Conservation (phyloP, 2,888 invertebrate species). For the Lampropteryx suffumata region DNA sequence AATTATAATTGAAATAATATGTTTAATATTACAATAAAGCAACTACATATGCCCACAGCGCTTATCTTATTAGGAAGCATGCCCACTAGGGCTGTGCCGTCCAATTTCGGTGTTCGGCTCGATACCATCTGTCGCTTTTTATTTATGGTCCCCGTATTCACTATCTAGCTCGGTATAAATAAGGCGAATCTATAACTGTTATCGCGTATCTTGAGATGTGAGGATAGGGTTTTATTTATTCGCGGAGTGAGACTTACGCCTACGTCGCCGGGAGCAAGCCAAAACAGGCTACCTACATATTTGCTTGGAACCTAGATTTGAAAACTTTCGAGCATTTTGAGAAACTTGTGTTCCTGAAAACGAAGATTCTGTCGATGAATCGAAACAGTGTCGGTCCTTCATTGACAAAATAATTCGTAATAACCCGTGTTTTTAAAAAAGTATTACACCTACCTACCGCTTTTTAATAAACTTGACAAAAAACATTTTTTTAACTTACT, state of each 20-base stretch:
- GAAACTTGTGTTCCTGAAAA: too few relatives aligned
- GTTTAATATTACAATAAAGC: constrained; percentile 24
- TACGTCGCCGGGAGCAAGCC: constrained; percentile 14
- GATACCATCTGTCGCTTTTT: constrained; percentile 63
- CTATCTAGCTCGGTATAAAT: constrained; percentile 61
- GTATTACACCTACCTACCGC: too few relatives aligned
- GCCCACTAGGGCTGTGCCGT: constrained; percentile 39
- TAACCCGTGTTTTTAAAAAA: too few relatives aligned
- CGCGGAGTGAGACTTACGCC: constrained; percentile 41
- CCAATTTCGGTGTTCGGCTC: constrained; percentile 51
- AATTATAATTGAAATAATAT: background rate
- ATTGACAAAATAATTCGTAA: too few relatives aligned
- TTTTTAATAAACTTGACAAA: too few relatives aligned
- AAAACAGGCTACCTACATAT: background rate
- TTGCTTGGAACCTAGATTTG: too few relatives aligned
- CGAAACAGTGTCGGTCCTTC: too few relatives aligned
- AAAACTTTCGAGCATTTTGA: too few relatives aligned
- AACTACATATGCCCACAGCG: constrained; percentile 26
- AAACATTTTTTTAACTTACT: too few relatives aligned
- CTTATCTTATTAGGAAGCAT: constrained; percentile 47
- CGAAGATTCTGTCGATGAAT: too few relatives aligned
- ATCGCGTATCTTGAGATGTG: constrained; percentile 54
- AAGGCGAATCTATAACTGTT: constrained; percentile 55
- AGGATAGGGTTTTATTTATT: constrained; percentile 58
- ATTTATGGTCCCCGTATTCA: constrained; percentile 59